Conservation (phyloP, 2,888 invertebrate genomes). For the Stegana nigrithorax region DNA sequence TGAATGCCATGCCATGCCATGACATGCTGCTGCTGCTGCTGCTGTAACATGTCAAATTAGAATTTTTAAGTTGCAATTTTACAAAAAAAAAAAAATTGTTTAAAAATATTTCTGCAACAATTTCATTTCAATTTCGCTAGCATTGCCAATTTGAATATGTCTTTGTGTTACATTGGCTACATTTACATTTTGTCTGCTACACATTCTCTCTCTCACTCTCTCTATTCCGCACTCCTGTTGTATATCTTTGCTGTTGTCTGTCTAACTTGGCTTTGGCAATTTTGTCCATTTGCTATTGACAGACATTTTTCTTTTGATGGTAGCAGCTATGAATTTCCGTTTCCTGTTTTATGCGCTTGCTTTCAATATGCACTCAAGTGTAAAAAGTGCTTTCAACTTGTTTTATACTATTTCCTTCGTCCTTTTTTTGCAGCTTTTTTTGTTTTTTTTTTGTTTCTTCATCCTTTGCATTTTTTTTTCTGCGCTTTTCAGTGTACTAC, state of each 20-base stretch:
- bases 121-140: background rate
- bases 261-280: slow-evolving; percentile 23
- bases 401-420: slow-evolving; percentile 43
- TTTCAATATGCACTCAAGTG: slow-evolving; percentile 50
- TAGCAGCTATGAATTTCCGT: slow-evolving; percentile 54
- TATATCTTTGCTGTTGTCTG: background rate
- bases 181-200: slow-evolving; percentile 11
- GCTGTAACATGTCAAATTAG: too few species aligned
- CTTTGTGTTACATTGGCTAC: slow-evolving; percentile 21
- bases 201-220: slow-evolving; percentile 20
- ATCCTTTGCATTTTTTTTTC: slow-evolving; percentile 7
- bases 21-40: too few species aligned
- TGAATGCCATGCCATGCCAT: too few species aligned
- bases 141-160: background rate
- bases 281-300: slow-evolving; percentile 41
- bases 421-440: slow-evolving; percentile 35
- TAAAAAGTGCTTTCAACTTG: slow-evolving; percentile 56
- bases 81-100: too few species aligned
- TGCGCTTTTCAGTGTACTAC: slow-evolving; percentile 14
- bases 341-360: slow-evolving; percentile 50
- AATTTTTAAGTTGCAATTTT: too few species aligned
- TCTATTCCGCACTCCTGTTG: slow-evolving; percentile 16
- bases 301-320: slow-evolving; percentile 29
- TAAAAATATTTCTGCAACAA: background rate
- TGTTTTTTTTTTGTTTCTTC: slow-evolving; percentile 32